Percentiles rank a stretch among this genome's conserved stretches.
These are phyloP conservation scores for Sminthurides aquaticus DNA, from an alignment of 2,888 invertebrate species.

Conservation along the genomic window DNA sequence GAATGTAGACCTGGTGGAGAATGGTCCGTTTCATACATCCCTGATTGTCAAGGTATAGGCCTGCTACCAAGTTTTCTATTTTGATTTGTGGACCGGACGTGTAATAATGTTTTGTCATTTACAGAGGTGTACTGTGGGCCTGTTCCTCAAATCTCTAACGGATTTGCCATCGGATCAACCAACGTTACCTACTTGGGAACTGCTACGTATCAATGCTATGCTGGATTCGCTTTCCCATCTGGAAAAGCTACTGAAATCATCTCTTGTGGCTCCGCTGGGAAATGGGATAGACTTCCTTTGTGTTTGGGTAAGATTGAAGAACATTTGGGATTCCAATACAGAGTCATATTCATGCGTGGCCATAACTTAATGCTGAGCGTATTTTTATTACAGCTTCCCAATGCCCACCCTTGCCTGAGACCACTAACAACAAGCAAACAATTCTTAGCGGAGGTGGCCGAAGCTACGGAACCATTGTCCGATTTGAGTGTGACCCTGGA, in stretches of 20 bases:
- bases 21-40: constrained; percentile 86
- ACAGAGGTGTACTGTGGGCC: constrained; percentile 89
- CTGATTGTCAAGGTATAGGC: constrained; percentile 73
- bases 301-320: constrained; percentile 61
- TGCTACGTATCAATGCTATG: constrained; percentile 93
- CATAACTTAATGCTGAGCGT: background rate
- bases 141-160: constrained; percentile 95
- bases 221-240: constrained; percentile 87
- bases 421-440: constrained; percentile 76
- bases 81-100: background rate
- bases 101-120: too few species aligned
- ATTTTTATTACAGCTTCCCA: constrained; percentile 66
- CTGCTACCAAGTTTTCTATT: background rate
- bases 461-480: constrained; percentile 85
- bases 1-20: constrained; percentile 82
- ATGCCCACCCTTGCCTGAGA: constrained; percentile 77
- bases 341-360: background rate
- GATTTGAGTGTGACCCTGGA: constrained; percentile 86
- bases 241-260: constrained; percentile 80
- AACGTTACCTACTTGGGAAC: constrained; percentile 90
- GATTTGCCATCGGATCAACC: constrained; percentile 89
- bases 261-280: constrained; percentile 78
- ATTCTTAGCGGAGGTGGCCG: constrained; percentile 82
- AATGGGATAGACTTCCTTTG: constrained; percentile 86
- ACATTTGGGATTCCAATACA: background rate